A percentile compares a stretch with the other conserved stretches of the same genome.
Conservation (phyloP, 2,888 invertebrate genomes). For the Odiellus spinosus region DNA sequence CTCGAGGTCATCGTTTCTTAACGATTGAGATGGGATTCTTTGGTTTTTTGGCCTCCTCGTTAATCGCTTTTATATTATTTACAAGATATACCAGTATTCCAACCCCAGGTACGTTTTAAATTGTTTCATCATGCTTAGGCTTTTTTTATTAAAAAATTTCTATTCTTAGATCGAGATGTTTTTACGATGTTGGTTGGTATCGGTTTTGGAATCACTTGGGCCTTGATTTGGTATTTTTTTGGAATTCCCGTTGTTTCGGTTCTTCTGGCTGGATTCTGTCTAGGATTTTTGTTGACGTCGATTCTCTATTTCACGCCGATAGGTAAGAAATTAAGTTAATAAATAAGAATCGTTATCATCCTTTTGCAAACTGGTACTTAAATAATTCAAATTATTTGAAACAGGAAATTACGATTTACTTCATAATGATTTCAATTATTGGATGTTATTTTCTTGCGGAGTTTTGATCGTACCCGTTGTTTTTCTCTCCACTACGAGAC, state of each 20-base stretch:
- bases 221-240: conserved; percentile 44
- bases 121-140: no score
- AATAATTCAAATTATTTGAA: conserved; percentile 5
- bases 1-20: conserved; percentile 41
- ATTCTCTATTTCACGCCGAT: conserved; percentile 41
- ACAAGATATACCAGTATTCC: conserved; percentile 20
- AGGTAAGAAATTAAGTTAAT: conserved; percentile 37
- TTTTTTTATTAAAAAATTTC: background rate
- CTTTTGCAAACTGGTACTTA: conserved; percentile 1
- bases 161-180: conserved; percentile 34
- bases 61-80: conserved; percentile 39
- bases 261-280: conserved; percentile 39
- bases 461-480: conserved; percentile 37
- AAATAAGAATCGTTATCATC: background rate
- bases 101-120: conserved; percentile 18
- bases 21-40: conserved; percentile 34
- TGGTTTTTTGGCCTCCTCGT: conserved; percentile 41
- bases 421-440: conserved; percentile 43
- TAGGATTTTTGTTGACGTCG: conserved; percentile 45
- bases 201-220: conserved; percentile 43
- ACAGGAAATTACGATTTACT: conserved; percentile 33
- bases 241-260: conserved; percentile 46
- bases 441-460: conserved; percentile 41
- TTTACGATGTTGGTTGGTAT: conserved; percentile 40
- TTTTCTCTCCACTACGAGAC: conserved; percentile 35